These are phyloP conservation scores for Eilema sororculum DNA, from an alignment of 2,888 invertebrate genomes.

Conservation along the genomic window DNA sequence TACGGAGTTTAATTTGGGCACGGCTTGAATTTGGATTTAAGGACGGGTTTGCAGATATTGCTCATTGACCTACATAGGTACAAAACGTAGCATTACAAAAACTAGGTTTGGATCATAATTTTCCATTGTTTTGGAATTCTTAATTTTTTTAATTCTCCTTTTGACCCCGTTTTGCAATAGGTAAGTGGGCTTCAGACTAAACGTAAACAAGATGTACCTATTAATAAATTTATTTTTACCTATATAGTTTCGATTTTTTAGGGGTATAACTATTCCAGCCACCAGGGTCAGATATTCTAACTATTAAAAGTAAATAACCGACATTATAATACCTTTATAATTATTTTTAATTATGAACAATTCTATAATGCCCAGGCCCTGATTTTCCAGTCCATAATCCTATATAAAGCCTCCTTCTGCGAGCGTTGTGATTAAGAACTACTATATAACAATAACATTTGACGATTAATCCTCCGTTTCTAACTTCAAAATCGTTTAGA, in stretches of 20 bases:
- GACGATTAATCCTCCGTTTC: neutral
- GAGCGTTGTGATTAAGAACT: slow-evolving; percentile 24
- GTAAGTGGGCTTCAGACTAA: too few species aligned
- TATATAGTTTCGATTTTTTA: neutral
- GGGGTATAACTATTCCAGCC: too few species aligned
- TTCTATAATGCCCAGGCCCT: too few species aligned
- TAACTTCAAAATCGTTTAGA: neutral
- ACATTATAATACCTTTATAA: too few species aligned
- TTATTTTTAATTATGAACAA: too few species aligned
- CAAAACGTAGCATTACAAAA: neutral
- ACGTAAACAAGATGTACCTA: neutral
- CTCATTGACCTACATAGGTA: neutral
- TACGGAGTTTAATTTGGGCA: too few species aligned
- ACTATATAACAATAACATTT: slow-evolving; percentile 22
- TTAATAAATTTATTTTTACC: too few species aligned
- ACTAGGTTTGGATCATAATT: neutral
- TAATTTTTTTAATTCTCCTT: neutral
- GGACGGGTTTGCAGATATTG: neutral
- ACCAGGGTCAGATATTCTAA: too few species aligned
- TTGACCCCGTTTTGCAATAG: neutral
- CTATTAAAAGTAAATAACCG: too few species aligned
- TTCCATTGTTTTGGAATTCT: neutral
- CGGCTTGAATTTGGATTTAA: neutral
- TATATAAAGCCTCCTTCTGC: too few species aligned
- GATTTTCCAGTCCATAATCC: too few species aligned